A percentile compares a stretch with the other conserved stretches of the same genome.
Evolutionary conservation across 2,113 vertebrate species (phyloP).

Genomic region (Gasterosteus nipponicus): DNA sequence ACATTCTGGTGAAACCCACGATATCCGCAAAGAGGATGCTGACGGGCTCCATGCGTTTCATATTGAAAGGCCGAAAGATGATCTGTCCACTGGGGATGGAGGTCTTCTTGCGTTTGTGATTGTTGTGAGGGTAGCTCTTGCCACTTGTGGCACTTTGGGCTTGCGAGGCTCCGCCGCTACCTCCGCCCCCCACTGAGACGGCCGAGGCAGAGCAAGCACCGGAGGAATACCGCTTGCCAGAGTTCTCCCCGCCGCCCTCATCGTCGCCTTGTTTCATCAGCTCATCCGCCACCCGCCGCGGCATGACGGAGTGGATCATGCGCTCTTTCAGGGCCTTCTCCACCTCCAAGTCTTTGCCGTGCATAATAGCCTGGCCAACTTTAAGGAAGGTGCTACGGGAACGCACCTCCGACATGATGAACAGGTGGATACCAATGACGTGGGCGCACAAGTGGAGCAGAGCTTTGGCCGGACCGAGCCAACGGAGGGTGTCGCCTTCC

Average conservation of each 20-base stretch:
- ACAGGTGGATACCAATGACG: conserved; percentile 92
- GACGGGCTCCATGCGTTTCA: conserved; percentile 97
- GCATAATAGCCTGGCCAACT: conserved; percentile 98
- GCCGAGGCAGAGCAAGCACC: conserved; percentile 84
- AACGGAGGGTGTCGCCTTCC: conserved; percentile 73
- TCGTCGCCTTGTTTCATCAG: conserved; percentile 97
- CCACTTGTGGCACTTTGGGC: conserved; percentile 76
- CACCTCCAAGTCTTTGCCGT: conserved; percentile 97
- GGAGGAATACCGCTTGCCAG: conserved; percentile 90
- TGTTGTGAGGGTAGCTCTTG: conserved; percentile 81
- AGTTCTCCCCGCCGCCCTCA: conserved; percentile 89
- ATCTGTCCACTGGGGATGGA: conserved; percentile 94
- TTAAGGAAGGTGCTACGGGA: conserved; percentile 98
- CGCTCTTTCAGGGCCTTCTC: conserved; percentile 98
- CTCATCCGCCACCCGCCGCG: conserved; percentile 93
- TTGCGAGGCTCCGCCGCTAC: conserved; percentile 50
- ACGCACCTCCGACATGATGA: conserved; percentile 97
- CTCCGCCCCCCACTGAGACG: conserved; percentile 60
- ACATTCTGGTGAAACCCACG: conserved; percentile 98
- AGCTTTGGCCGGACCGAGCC: conserved; percentile 89
- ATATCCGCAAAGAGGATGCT: conserved; percentile 99
- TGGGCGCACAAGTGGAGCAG: conserved; percentile 95
- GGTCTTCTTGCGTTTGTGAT: conserved; percentile 92
- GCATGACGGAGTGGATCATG: conserved; percentile 99
- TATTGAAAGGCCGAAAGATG: conserved; percentile 97